Base-by-base conservation (phyloP, 2,888 invertebrate genomes). In the Eulithis prunata region DNA sequence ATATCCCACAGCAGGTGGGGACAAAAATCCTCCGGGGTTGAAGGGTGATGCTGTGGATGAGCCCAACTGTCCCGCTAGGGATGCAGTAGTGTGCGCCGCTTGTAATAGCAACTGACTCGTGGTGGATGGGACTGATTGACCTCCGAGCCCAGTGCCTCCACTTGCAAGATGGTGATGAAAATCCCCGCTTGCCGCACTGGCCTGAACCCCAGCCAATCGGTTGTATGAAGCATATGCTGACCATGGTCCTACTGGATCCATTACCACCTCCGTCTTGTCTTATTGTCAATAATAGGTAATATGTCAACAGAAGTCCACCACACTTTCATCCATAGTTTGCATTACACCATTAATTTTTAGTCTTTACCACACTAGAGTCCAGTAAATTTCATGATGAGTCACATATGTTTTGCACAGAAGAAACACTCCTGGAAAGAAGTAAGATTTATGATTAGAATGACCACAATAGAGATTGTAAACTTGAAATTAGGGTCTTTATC, bases 201-300 rank as follows among this genome's bases (percentile, higher is more conserved):
- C 94, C 86, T 95, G 95, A 76, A 95, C 95, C 78, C 95, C 94
- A 76, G 96, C 94, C 89, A 97, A 93, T 82, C 97, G 96, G 93
- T 97, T 97, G 94, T 97, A 97, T 78, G 96, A 96, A 86, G 95
- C 94, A 90, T 96, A 96, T 86, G 95, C 95, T 86, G 96, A 95
- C 97, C 97, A 97, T 94, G 97, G 97, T 94, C 96, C 97, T 90
- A 96, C 96, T 88, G 97, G 97, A 96, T 97, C 97, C 97, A 97
- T 97, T 93, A 93, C 94, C 94, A 92, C 87, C 91, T 92, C 86
- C 89, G 91, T 90, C 86, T 83, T 89, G 84, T 86, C 81, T 80
- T 82, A 80, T 78, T 85, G 80, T 87, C 83, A 90, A 87, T 89
- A 68, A 83, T 87, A 89, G 85, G 81, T 85, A 89, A 84, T 87